Base-by-base conservation (phyloP, 2,797 vertebrate genomes). In the Acrossocheilus wenchowensis region DNA sequence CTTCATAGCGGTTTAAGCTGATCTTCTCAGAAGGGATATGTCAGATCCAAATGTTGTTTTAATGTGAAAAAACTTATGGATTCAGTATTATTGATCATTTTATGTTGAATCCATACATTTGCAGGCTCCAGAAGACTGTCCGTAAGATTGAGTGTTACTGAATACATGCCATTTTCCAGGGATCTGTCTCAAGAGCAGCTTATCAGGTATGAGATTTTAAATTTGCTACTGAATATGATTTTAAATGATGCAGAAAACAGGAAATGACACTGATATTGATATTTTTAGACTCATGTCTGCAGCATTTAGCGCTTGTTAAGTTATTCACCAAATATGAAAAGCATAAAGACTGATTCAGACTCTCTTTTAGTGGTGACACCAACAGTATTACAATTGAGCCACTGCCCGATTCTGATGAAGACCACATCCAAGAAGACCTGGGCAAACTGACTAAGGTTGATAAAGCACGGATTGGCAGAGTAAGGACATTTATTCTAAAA, bases 171-270 rank as follows among this genome's bases (percentile, higher is more conserved):
- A 0, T 96, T 95, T 88, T 96, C 95, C 83, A 95, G 95, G 91
- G 95, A 96, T 86, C 94, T 96, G 50, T 96, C 96, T 17, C 95
- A 96, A 88, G 95, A 96, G 92, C 96, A 96, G 91, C 95, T 96
- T 69, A 95, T 96, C 87, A 94, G 96, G 96, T 96, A 90, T 3
- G 89, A 73, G 34, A 85, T 86, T 82, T 54, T 43, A 82, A 23
- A 72, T 41, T 14, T 34, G 10, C 15, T 34, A 74, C 48, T 48
- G 3, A 60, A 75, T 19, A 72, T 68, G 17, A 52, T 19, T 39
- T 81, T 10, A 66, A 34, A 45, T 57, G 36, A 43, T 30, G 36
- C 45, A 34, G 17, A 75, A 45, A 73, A 43, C 21, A 5, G 15
- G 11, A 34, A 83, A 12, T 39, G 4, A 39, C 10, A 21, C 36